A percentile compares a stretch with the other conserved stretches of the same genome.
Evolutionary conservation across 2,888 invertebrate genomes (phyloP).

Genomic region (Hololepta plana): DNA sequence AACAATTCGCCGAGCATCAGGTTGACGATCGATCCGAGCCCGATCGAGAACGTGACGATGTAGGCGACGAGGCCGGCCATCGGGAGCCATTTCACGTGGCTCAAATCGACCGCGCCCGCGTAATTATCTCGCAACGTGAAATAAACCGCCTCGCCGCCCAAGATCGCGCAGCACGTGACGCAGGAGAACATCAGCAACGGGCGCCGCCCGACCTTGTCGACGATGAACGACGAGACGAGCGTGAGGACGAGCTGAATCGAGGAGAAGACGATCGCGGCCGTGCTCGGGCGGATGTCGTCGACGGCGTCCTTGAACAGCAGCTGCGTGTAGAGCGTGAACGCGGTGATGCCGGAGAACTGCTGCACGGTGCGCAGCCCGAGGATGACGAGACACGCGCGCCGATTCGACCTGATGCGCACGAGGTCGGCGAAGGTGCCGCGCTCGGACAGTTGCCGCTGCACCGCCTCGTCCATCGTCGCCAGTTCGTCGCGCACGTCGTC

Average conservation of each 20-base stretch:
- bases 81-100: constrained; percentile 19
- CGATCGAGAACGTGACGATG: constrained; percentile 13
- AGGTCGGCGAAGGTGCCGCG: constrained; percentile 33
- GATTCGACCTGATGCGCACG: constrained; percentile 33
- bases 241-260: constrained; percentile 23
- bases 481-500: constrained; percentile 16
- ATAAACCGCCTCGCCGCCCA: constrained; percentile 13
- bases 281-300: constrained; percentile 15
- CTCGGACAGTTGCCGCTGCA: constrained; percentile 19
- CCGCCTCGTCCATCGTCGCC: constrained; percentile 13
- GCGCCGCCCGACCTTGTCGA: constrained; percentile 25
- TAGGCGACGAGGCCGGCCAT: constrained; percentile 14
- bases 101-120: constrained; percentile 11
- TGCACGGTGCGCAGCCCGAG: constrained; percentile 27
- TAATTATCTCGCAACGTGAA: constrained; percentile 12
- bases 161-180: constrained; percentile 19
- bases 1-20: constrained; percentile 15
- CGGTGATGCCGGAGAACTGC: constrained; percentile 17
- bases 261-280: constrained; percentile 27
- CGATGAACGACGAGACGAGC: constrained; percentile 15
- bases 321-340: constrained; percentile 17
- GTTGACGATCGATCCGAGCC: constrained; percentile 13
- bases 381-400: constrained; percentile 41
- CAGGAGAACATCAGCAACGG: constrained; percentile 28
- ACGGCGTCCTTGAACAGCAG: constrained; percentile 21